A percentile compares a stretch with the other conserved stretches of the same genome.
Evolutionary conservation across 2,888 invertebrate genomes (phyloP).

Genomic region (Aspidiotus destructor): DNA sequence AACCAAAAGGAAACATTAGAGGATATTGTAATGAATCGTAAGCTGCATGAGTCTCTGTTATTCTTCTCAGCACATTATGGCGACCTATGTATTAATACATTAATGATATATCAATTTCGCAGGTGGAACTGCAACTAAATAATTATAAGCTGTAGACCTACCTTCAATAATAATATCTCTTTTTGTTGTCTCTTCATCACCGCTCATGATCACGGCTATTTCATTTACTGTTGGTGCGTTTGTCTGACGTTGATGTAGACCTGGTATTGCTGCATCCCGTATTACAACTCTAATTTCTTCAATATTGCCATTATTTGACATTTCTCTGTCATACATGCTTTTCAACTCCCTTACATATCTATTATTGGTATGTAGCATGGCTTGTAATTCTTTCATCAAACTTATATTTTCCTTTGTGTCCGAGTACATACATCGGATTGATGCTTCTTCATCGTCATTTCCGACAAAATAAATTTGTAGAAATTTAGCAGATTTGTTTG

Average conservation of each 20-base stretch:
- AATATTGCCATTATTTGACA: neutral
- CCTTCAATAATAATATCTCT: conserved; percentile 4
- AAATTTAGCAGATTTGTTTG: conserved; percentile 34
- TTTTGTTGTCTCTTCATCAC: conserved; percentile 35
- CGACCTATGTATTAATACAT: neutral
- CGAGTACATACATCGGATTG: conserved; percentile 16
- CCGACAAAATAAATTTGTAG: conserved; percentile 37
- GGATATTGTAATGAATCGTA: conserved; percentile 40
- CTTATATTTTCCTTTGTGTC: conserved; percentile 3
- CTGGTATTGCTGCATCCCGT: conserved; percentile 30
- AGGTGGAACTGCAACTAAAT: too few species aligned
- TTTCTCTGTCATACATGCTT: conserved; percentile 32
- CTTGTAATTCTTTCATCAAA: conserved; percentile 31
- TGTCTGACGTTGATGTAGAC: conserved; percentile 39
- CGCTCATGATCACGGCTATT: conserved; percentile 38
- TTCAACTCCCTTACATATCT: conserved; percentile 33
- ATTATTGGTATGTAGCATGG: conserved; percentile 33
- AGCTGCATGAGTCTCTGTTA: conserved; percentile 35
- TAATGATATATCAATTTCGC: neutral
- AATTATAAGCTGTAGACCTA: neutral
- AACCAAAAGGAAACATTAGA: conserved; percentile 38
- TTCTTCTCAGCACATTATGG: conserved; percentile 5
- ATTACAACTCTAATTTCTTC: conserved; percentile 33
- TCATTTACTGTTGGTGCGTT: conserved; percentile 38
- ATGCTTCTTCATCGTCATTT: conserved; percentile 27